Conservation (phyloP, 1,140 invertebrate genomes). For the Psix sp. region DNA sequence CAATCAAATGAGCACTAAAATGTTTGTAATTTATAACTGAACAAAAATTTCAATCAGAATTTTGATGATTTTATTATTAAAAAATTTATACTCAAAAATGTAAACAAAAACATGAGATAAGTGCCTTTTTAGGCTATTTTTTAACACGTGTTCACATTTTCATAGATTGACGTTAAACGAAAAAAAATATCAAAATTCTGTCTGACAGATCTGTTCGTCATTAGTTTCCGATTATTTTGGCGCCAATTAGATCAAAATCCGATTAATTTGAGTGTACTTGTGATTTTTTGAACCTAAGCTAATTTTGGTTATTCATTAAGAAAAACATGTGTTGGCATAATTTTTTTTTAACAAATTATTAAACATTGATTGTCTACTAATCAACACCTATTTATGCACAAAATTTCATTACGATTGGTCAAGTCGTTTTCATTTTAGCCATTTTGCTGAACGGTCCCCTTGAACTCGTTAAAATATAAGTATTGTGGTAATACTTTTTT, state of each 20-base stretch:
- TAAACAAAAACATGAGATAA: conserved; percentile 4
- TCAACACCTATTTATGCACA: conserved; percentile 2
- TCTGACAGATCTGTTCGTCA: background rate
- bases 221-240: background rate
- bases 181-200: background rate
- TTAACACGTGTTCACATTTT: conserved; percentile 5
- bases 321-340: conserved; percentile 1
- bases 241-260: conserved; percentile 3
- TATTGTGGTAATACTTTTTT: too few species aligned
- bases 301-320: background rate
- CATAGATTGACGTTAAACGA: conserved; percentile 1
- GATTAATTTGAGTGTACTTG: background rate
- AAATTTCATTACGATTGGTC: conserved; percentile 1
- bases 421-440: background rate
- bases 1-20: too few species aligned
- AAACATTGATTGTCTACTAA: background rate
- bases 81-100: conserved; percentile 1
- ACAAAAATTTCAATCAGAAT: background rate
- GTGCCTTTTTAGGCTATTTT: conserved; percentile 3
- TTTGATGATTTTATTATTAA: background rate
- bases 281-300: conserved; percentile 1
- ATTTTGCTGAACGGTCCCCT: background rate
- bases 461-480: background rate
- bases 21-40: too few species aligned
- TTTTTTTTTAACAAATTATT: conserved; percentile 2